Evolutionary conservation across 2,888 invertebrate species (phyloP).

Genomic region (Torymus texanus): DNA sequence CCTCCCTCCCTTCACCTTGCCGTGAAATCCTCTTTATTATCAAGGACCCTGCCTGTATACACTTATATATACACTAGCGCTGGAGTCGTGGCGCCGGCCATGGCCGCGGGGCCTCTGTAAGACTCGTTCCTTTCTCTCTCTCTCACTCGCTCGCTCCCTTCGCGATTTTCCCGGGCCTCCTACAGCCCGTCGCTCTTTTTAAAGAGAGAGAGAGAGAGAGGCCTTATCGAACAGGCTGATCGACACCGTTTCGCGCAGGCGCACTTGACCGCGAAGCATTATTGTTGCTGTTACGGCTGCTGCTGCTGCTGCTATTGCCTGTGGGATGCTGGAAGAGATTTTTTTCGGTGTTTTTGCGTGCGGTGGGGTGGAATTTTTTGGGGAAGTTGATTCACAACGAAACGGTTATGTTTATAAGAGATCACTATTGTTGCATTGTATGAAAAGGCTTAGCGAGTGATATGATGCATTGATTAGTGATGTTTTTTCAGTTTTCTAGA

Average conservation of each 20-base stretch:
- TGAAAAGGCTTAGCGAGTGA: neutral
- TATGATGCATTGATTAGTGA: conserved; percentile 20
- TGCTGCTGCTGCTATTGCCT: neutral
- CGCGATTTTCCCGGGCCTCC: conserved; percentile 36
- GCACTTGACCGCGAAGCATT: conserved; percentile 51
- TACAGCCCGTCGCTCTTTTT: neutral
- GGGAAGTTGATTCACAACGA: conserved; percentile 10
- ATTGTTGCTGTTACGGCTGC: conserved; percentile 23
- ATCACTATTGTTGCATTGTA: conserved; percentile 26
- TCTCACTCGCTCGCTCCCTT: conserved; percentile 15
- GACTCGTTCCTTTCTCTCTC: conserved; percentile 24
- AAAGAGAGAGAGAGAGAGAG: neutral
- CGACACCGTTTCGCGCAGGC: conserved; percentile 57
- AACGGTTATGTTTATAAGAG: conserved; percentile 10
- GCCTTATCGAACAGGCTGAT: conserved; percentile 52
- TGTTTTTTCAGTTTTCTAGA: neutral
- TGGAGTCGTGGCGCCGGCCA: conserved; percentile 48
- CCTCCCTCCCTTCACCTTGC: conserved; percentile 5
- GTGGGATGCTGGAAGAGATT: conserved; percentile 9
- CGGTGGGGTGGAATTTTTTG: neutral
- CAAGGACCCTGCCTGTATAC: conserved; percentile 11
- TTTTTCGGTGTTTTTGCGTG: no score
- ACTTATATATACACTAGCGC: neutral
- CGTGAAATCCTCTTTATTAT: conserved; percentile 36
- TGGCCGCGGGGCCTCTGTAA: conserved; percentile 32